Percentiles rank a stretch among this genome's conserved stretches.
These are phyloP conservation scores for Sebastes fasciatus DNA, from an alignment of 2,113 vertebrate genomes.

Conservation along the genomic window DNA sequence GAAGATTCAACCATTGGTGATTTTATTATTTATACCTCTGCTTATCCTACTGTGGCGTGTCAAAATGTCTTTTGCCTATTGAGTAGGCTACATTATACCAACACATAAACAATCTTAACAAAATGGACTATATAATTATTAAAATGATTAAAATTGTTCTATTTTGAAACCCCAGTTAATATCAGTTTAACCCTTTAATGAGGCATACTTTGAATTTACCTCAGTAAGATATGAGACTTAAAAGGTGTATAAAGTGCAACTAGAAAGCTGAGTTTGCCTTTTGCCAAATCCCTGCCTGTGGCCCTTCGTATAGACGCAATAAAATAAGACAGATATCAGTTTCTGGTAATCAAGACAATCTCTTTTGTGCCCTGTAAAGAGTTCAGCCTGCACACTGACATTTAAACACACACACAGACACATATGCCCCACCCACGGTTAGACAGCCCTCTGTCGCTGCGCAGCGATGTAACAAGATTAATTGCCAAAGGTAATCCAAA, in stretches of 20 bases:
- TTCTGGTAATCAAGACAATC: not conserved
- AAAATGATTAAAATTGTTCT: not conserved
- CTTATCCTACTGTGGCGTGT: not conserved
- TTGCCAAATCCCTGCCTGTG: not conserved
- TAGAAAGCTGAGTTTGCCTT: not conserved
- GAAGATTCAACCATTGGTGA: no score
- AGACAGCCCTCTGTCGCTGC: conserved; percentile 43
- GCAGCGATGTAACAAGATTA: conserved; percentile 79
- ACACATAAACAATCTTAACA: not conserved
- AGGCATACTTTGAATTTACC: not conserved
- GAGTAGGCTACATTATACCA: not conserved
- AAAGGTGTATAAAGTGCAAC: not conserved
- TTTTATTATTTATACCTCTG: not conserved
- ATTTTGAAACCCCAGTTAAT: not conserved
- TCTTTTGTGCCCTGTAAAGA: not conserved
- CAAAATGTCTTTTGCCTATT: not conserved
- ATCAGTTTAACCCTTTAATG: not conserved
- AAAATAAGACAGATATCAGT: not conserved
- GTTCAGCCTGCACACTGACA: conserved; percentile 23
- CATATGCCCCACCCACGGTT: conserved; percentile 10
- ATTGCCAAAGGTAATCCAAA: conserved; percentile 81
- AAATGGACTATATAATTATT: not conserved
- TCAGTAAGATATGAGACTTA: not conserved
- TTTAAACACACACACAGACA: conserved; percentile 14
- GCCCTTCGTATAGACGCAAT: no score